Percentiles rank a stretch among this genome's conserved stretches.
These are phyloP conservation scores for Pseudomyrmex dendroicus DNA, from an alignment of 1,140 invertebrate species.

Conservation along the genomic window DNA sequence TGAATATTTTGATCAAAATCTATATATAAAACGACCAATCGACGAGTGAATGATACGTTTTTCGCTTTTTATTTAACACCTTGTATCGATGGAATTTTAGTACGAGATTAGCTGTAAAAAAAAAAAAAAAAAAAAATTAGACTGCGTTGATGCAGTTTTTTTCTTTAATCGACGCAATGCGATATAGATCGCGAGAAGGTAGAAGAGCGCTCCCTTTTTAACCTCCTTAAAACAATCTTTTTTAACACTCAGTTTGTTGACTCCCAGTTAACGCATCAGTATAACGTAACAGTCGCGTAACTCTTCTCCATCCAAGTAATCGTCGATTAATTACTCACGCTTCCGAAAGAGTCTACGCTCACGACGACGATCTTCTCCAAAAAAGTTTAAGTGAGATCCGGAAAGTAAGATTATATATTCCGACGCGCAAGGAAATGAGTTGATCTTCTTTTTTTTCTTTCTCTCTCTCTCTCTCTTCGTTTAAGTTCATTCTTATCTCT, in stretches of 20 bases:
- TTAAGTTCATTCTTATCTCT: conserved; percentile 1
- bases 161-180: conserved; percentile 25
- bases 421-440: neutral
- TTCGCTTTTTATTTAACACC: neutral
- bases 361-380: neutral
- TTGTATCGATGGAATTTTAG: neutral
- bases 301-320: neutral
- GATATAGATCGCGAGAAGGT: conserved; percentile 35
- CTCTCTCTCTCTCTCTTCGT: neutral
- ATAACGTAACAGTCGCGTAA: conserved; percentile 14
- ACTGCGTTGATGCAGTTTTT: conserved; percentile 10
- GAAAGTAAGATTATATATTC: neutral
- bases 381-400: conserved; percentile 14
- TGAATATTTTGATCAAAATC: neutral
- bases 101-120: neutral
- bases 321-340: neutral
- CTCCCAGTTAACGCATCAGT: conserved; percentile 18
- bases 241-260: neutral
- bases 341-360: neutral
- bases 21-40: too few relatives aligned
- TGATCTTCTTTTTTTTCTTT: conserved; percentile 8
- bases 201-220: conserved; percentile 40
- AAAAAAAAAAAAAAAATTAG: neutral
- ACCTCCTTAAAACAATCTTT: conserved; percentile 8
- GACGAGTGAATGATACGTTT: too few relatives aligned